Evolutionary conservation across 2,888 invertebrate genomes (phyloP), one percentile per base, ranked within the genome.

Genomic region (Acleris cristana): DNA sequence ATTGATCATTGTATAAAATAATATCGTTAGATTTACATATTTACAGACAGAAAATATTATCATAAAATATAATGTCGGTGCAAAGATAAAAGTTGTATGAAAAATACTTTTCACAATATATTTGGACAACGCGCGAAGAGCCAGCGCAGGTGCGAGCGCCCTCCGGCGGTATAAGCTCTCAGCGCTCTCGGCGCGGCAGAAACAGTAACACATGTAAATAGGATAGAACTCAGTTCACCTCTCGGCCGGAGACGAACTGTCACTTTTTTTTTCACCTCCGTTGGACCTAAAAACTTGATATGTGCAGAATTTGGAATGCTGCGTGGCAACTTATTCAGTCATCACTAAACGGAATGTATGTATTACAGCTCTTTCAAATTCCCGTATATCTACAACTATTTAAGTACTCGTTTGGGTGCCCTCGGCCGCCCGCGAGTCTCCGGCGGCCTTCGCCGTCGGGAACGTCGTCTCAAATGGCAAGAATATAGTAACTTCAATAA

Each of bases 21-120:
- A 77, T 76, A 76, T 74, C 74, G 74, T 74, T 81, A 81, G 80
- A 84, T 82, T 84, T 88, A 88, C 87, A 88, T 88, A 87, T 88
- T 84, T 87, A 89, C 87, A 87, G 70, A 74, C 76, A 69, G 68
- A 78, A 80, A 81, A 81, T 77, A 78, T 34, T 74, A 75, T 80
- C 78, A 77, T 81, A 82, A 81, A 79, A 82, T 83, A 84, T 79
- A 75, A 75, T 71, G 72, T 77, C 76, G 80, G 73, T 80, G 80
- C 79, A 78, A 75, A 79, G 74, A 78, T 76, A 70, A 73, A 74
- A 76, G 71, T 74, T 72, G 72, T 81, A 81, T 69, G 79, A 80
- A 80, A 80, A 74, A 74, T 75, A 74, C 72, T 73, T 77, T 74
- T 73, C 70, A 78, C 78, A 73, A 78, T 74, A 76, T 74, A 74